These are phyloP conservation scores for Coracias cyanogaster DNA, from an alignment of 2,797 vertebrate genomes.

Conservation along the genomic window DNA sequence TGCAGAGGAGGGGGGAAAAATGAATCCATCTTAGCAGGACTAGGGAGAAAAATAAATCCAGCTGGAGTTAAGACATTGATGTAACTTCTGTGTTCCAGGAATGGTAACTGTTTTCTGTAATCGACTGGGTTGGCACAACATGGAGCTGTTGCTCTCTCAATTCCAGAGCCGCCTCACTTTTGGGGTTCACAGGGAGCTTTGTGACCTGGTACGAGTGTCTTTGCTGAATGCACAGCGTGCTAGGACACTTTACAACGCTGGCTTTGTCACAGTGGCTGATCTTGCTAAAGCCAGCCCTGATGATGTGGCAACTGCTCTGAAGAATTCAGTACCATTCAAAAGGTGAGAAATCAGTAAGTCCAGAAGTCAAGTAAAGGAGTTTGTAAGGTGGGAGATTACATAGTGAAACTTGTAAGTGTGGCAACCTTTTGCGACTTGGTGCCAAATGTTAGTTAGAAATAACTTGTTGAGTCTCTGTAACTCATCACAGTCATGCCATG, in stretches of 20 bases:
- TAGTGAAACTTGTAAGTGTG: not conserved
- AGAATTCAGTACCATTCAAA: conserved; percentile 92
- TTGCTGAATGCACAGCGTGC: conserved; percentile 91
- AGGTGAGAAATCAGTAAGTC: conserved; percentile 81
- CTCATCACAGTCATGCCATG: not conserved
- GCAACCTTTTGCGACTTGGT: not conserved
- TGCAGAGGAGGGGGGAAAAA: rapidly evolving
- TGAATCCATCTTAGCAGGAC: not conserved
- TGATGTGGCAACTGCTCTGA: conserved; percentile 89
- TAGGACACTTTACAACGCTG: conserved; percentile 87
- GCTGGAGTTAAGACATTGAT: not conserved
- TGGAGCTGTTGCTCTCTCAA: conserved; percentile 93
- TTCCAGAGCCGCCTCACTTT: conserved; percentile 97
- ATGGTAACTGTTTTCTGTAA: conserved; percentile 97
- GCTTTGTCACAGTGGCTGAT: conserved; percentile 91
- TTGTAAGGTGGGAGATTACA: not conserved
- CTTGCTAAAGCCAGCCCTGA: conserved; percentile 85
- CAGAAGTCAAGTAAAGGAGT: not conserved
- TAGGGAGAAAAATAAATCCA: not conserved
- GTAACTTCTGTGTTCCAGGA: conserved; percentile 80
- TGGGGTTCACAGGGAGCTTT: conserved; percentile 93
- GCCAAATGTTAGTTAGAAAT: not conserved
- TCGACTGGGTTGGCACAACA: conserved; percentile 95
- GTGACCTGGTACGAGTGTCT: conserved; percentile 93
- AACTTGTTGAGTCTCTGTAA: not conserved